Conservation (phyloP, 1,140 invertebrate genomes). For the Hycleus cichorii region DNA sequence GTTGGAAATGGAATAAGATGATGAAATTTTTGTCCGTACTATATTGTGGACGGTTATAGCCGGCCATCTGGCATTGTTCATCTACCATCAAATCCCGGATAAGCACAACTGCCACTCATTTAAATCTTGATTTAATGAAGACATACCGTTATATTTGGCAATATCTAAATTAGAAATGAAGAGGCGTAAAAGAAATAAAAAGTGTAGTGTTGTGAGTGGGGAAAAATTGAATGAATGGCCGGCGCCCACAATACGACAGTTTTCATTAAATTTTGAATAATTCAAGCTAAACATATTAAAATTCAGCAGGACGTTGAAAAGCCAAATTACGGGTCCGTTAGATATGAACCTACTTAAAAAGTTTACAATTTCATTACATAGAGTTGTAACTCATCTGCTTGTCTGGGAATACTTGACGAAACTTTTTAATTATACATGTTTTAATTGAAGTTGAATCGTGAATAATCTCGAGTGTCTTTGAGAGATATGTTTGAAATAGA, state of each 20-base stretch:
- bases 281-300: slow-evolving; percentile 8
- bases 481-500: slow-evolving; percentile 10
- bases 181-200: too few relatives aligned
- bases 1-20: too few relatives aligned
- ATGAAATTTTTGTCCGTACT: too few relatives aligned
- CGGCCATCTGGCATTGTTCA: too few relatives aligned
- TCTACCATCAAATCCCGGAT: too few relatives aligned
- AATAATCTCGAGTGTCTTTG: slow-evolving; percentile 8
- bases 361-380: slow-evolving; percentile 14
- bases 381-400: slow-evolving; percentile 10
- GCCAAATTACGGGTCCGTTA: slow-evolving; percentile 11
- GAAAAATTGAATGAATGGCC: too few relatives aligned
- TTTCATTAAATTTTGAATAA: slow-evolving; percentile 3
- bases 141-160: too few relatives aligned
- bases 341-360: slow-evolving; percentile 15
- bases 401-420: slow-evolving; percentile 12
- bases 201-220: too few relatives aligned
- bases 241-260: background rate
- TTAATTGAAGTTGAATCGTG: slow-evolving; percentile 15
- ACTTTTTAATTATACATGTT: slow-evolving; percentile 17
- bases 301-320: slow-evolving; percentile 10
- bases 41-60: too few relatives aligned
- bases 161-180: too few relatives aligned
- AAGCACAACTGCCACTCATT: too few relatives aligned
- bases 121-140: too few relatives aligned